Evolutionary conservation across 2,797 vertebrate genomes (phyloP), one percentile per base, ranked within the genome.

Genomic region (Chelon labrosus): DNA sequence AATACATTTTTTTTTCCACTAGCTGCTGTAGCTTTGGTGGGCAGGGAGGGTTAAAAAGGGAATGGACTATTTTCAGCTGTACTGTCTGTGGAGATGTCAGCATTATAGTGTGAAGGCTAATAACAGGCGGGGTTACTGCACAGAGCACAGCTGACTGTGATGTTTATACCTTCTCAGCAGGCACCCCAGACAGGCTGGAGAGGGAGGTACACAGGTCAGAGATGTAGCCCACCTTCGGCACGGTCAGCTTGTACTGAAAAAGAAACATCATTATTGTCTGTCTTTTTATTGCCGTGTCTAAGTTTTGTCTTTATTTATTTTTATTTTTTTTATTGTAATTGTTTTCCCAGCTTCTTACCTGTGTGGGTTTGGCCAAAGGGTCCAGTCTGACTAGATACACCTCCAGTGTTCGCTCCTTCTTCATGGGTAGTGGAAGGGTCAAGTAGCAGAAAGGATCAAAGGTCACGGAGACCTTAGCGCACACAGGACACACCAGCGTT

Each of bases 361-460:
- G 98, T 70, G 95, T 97, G 91, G 97, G 97, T 92, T 99, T 99
- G 88, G 94, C 91, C 79, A 96, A 92, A 58, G 97, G 96, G 91
- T 99, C 98, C 84, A 96, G 93, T 91, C 96, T 92, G 91, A 99
- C 97, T 81, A 99, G 94, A 85, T 95, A 98, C 68, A 99, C 97
- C 93, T 99, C 97, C 91, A 99, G 91, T 17, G 96, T 96, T 22
- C 97, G 97, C 85, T 99, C 97, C 88, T 99, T 99, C 93, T 97
- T 99, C 96, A 98, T 98, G 50, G 98, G 98, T 50, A 99, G 91
- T 17, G 98, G 98, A 82, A 99, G 95, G n/a, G 98, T 99, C 90
- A 99, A 92, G 87, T 99, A 99, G 93, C 98, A 99, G 93, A 99
- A 99, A 10, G 98, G 98, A 79, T 99, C 98, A 83, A 99, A 99